Evolutionary conservation across 1,140 invertebrate species (phyloP).

Genomic region (Drosophila teissieri): DNA sequence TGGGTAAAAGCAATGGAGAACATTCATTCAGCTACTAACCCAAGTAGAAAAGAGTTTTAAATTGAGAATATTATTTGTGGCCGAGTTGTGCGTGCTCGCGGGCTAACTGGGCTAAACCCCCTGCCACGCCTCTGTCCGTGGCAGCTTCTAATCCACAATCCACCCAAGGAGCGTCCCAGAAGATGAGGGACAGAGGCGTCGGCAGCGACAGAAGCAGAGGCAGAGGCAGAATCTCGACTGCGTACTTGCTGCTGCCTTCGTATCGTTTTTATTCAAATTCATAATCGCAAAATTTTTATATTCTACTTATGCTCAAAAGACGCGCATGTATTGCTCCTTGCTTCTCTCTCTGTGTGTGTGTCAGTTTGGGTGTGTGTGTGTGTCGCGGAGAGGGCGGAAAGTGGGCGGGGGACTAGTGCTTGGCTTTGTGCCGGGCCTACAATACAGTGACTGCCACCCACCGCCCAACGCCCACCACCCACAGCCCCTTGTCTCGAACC

Average conservation of each 20-base stretch:
- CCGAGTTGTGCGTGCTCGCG: no score
- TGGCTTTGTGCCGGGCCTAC: constrained; percentile 73
- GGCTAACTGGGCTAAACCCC: background rate
- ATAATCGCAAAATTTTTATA: constrained; percentile 84
- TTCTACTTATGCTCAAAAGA: constrained; percentile 79
- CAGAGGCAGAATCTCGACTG: constrained; percentile 29
- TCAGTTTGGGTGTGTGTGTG: constrained; percentile 4
- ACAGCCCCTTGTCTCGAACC: background rate
- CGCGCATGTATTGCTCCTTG: constrained; percentile 44
- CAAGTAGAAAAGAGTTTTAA: no score
- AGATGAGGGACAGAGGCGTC: constrained; percentile 16
- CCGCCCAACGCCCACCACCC: background rate
- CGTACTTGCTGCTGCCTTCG: constrained; percentile 59
- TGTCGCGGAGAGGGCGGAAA: constrained; percentile 5
- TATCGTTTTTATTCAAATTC: constrained; percentile 84
- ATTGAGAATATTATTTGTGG: no score
- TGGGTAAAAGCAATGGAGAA: no score
- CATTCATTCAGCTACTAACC: no score
- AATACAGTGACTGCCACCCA: constrained; percentile 25
- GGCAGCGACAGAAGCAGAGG: constrained; percentile 11
- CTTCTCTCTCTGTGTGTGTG: background rate
- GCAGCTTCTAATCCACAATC: constrained; percentile 74
- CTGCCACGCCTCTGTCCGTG: constrained; percentile 4
- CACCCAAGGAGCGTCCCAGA: constrained; percentile 29
- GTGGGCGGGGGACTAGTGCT: constrained; percentile 54